Evolutionary conservation across 1,140 invertebrate species (phyloP).

Genomic region (Papilio xuthus): DNA sequence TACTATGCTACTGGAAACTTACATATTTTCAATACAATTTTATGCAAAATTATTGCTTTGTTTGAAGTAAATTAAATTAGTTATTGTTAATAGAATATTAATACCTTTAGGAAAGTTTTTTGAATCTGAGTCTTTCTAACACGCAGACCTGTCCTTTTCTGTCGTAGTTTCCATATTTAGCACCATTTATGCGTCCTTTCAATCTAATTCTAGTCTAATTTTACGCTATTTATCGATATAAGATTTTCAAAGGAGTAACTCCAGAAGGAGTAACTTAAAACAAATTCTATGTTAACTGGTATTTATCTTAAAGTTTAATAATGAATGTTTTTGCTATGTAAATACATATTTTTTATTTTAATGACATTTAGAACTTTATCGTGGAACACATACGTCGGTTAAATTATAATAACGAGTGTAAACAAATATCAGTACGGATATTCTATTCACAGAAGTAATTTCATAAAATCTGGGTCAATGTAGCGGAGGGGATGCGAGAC

Average conservation of each 20-base stretch:
- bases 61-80: background rate
- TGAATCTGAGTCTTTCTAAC: too few species aligned
- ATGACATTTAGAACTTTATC: background rate
- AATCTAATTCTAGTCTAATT: too few species aligned
- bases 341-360: too few species aligned
- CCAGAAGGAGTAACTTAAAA: background rate
- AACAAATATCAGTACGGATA: constrained; percentile 3
- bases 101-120: too few species aligned
- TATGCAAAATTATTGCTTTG: background rate
- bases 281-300: background rate
- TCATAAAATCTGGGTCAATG: constrained; percentile 25
- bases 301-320: too few species aligned
- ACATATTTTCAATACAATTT: background rate
- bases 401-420: background rate
- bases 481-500: constrained; percentile 10
- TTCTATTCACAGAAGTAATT: constrained; percentile 18
- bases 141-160: too few species aligned
- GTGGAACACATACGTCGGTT: background rate
- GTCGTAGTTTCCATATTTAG: background rate
- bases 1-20: background rate
- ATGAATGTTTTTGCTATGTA: background rate
- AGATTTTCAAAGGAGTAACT: background rate
- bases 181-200: too few species aligned
- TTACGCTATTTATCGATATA: background rate
- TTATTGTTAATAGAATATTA: background rate